Base-by-base conservation (phyloP, 1,140 invertebrate genomes). In the Agrypnia vestita region DNA sequence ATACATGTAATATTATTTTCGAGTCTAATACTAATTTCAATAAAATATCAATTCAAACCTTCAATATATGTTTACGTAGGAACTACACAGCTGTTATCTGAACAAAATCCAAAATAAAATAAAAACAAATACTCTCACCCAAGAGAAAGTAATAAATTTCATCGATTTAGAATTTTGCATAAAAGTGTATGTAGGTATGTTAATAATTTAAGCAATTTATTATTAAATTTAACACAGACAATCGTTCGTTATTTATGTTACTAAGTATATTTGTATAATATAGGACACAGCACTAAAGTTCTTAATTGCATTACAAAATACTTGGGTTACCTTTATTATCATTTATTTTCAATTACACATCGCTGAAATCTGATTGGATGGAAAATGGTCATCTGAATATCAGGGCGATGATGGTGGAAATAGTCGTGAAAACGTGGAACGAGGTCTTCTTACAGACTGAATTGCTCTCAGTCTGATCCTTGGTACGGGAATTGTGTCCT, bases 401-500 rank as follows among this genome's bases (percentile, higher is more conserved):
- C 7, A 47, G 35, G n/a, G 17, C 9, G n/a, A 67, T 13, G 43
- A 67, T 4, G 3, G 10, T 17, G 3, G 62, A 44, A 13, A 55
- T 4, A 11, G 69, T 35, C 46, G 19, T 1, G 7, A 21, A 4
- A 7, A 51, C 0, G 49, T 13, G 69, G 10, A 72, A 12, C 9
- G 49, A 13, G 15, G 69, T 11, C 69, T 12, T 11, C 0, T 19
- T 25, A 0, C 15, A 9, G 44, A 35, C 15, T 25, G 51, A 43
- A 21, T 21, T 55, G 17, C 19, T 55, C 12, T 79, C 76, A 11
- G 76, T 43, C 46, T 61, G 11, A 47, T 84, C 84, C 59, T 84
- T 85, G 12, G 80, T 80, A 11, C 84, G 79, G 9, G 85, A 85
- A 46, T 84, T 83, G 80, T 86, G 85, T 47, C 85, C 85, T 84